Evolutionary conservation across 2,113 vertebrate genomes (phyloP).

Genomic region (Brachypteracias leptosomus): DNA sequence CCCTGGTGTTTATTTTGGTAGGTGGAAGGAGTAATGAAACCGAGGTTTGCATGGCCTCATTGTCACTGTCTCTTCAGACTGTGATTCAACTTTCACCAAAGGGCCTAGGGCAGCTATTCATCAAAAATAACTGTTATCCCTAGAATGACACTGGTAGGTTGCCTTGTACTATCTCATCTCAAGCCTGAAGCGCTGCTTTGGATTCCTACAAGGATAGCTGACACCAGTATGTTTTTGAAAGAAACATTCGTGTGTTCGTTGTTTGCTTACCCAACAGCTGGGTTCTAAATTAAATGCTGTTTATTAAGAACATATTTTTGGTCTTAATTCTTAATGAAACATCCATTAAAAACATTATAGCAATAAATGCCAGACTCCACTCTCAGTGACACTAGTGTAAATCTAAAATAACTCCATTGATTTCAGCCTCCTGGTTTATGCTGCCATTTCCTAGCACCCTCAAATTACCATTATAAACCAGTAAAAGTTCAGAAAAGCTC

Average conservation of each 20-base stretch:
- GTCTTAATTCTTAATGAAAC: neutral
- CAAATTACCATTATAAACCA: neutral
- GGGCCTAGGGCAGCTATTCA: neutral
- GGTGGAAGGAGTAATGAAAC: constrained; percentile 37
- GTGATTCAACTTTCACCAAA: neutral
- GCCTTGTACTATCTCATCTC: neutral
- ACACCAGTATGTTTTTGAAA: neutral
- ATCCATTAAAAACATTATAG: neutral
- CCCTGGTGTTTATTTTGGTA: constrained; percentile 36
- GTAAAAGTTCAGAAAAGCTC: neutral
- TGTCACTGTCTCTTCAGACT: neutral
- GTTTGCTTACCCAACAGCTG: neutral
- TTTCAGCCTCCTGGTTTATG: neutral
- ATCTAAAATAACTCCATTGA: neutral
- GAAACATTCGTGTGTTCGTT: neutral
- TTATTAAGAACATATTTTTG: neutral
- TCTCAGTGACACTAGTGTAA: neutral
- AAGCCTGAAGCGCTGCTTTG: neutral
- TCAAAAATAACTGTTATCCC: neutral
- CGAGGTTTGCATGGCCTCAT: neutral
- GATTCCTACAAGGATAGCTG: neutral
- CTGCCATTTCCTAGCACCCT: neutral
- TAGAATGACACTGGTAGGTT: neutral
- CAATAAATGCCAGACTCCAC: neutral
- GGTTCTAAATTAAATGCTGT: neutral